Conservation (phyloP, 2,113 vertebrate species). For the Cyphotilapia sp. region DNA sequence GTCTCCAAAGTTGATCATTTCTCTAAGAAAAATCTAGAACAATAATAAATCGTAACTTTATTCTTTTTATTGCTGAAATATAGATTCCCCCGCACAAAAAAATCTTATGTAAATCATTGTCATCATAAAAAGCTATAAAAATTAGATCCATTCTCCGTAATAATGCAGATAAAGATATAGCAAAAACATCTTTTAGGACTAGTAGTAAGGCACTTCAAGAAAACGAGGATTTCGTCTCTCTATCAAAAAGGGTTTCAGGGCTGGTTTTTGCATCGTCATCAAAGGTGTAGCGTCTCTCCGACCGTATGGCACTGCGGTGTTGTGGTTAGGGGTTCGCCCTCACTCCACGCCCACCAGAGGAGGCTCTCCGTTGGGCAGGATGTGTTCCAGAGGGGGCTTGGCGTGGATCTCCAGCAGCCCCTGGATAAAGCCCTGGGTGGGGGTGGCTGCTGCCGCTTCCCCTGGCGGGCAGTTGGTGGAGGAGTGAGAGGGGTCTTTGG, state of each 20-base stretch:
- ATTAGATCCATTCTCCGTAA: slow-evolving; percentile 57
- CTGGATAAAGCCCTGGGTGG: slow-evolving; percentile 61
- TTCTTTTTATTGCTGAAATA: slow-evolving; percentile 80
- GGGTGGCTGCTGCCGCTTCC: not conserved
- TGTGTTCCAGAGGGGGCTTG: slow-evolving; percentile 70
- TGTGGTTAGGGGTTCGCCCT: slow-evolving; percentile 13
- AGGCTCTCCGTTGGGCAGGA: slow-evolving; percentile 69
- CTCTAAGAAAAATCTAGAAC: slow-evolving; percentile 51
- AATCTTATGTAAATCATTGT: slow-evolving; percentile 36
- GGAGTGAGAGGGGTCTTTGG: slow-evolving; percentile 15
- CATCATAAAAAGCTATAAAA: slow-evolving; percentile 73
- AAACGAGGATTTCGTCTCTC: slow-evolving; percentile 51
- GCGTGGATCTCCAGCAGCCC: slow-evolving; percentile 76
- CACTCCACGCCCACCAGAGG: slow-evolving; percentile 82
- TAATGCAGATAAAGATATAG: slow-evolving; percentile 78
- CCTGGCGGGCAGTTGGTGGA: not conserved
- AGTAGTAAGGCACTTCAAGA: slow-evolving; percentile 91
- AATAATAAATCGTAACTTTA: slow-evolving; percentile 51
- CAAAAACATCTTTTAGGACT: slow-evolving; percentile 64
- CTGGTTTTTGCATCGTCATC: slow-evolving; percentile 20
- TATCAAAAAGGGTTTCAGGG: slow-evolving; percentile 11
- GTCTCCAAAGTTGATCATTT: slow-evolving; percentile 41
- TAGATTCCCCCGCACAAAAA: slow-evolving; percentile 67
- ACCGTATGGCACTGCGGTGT: slow-evolving; percentile 62
- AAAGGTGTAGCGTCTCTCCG: not conserved